phyloP scores from a whole-genome alignment of 2,113 vertebrate species.

The Herpetotheres cachinnans region DNA sequence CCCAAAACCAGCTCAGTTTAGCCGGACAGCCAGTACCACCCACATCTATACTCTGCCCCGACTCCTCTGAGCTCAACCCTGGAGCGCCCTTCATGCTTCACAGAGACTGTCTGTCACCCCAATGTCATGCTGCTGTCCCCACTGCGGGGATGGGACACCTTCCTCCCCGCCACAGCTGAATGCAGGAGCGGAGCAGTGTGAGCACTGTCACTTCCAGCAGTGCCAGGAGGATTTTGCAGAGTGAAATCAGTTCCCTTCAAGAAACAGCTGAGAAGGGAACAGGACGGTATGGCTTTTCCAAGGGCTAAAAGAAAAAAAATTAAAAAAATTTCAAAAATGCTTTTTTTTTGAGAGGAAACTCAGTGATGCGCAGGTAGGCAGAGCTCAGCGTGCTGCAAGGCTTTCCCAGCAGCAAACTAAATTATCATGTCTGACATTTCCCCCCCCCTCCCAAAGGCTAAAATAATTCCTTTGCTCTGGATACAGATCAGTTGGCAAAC shows the following conservation, averaged over 20 bases:
- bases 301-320: background rate
- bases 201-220: background rate
- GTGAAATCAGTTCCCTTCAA: background rate
- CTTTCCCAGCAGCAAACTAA: background rate
- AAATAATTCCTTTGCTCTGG: slow-evolving; percentile 44
- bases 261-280: background rate
- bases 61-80: background rate
- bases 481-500: slow-evolving; percentile 14
- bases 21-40: background rate
- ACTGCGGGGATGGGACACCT: rapidly evolving
- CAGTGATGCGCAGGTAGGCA: background rate
- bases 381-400: background rate
- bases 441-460: background rate
- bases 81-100: background rate
- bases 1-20: background rate
- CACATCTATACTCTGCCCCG: background rate
- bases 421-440: slow-evolving; percentile 14
- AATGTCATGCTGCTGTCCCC: background rate
- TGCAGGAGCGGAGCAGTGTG: rapidly evolving
- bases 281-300: background rate
- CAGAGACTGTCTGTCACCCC: background rate
- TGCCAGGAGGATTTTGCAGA: background rate
- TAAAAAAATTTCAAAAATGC: background rate
- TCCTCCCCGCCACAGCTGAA: rapidly evolving
- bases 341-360: background rate